Conservation (phyloP, 2,113 vertebrate species). For the Neolamprologus modestus region DNA sequence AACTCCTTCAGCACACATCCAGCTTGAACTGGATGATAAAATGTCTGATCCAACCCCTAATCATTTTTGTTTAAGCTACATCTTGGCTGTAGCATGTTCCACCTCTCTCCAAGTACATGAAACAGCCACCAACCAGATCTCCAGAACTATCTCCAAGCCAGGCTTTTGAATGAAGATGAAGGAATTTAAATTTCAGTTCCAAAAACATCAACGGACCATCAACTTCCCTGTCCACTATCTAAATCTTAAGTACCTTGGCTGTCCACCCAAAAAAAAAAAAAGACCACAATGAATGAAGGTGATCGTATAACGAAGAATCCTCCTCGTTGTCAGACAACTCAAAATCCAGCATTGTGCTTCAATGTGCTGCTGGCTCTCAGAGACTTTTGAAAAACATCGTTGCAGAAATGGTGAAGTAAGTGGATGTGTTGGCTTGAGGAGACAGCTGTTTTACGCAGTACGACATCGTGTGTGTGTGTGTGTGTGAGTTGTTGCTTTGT, state of each 20-base stretch:
- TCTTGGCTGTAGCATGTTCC: background rate
- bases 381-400: background rate
- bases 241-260: background rate
- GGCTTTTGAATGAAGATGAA: constrained; percentile 20
- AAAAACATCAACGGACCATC: constrained; percentile 50
- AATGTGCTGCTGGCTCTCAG: background rate
- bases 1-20: background rate
- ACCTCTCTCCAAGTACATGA: background rate
- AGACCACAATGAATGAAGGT: background rate
- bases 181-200: background rate
- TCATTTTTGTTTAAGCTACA: background rate
- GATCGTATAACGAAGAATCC: background rate
- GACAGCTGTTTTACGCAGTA: background rate
- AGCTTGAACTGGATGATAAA: background rate
- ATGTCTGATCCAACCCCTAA: background rate
- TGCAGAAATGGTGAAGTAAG: background rate
- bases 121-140: background rate
- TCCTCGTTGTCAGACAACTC: background rate
- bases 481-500: background rate
- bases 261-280: background rate
- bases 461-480: background rate
- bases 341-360: background rate
- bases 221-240: constrained; percentile 19
- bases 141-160: background rate
- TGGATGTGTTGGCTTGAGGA: background rate